A percentile compares a stretch with the other conserved stretches of the same genome.
Conservation (phyloP, 2,113 vertebrate genomes). For the Zosterops hypoxanthus region DNA sequence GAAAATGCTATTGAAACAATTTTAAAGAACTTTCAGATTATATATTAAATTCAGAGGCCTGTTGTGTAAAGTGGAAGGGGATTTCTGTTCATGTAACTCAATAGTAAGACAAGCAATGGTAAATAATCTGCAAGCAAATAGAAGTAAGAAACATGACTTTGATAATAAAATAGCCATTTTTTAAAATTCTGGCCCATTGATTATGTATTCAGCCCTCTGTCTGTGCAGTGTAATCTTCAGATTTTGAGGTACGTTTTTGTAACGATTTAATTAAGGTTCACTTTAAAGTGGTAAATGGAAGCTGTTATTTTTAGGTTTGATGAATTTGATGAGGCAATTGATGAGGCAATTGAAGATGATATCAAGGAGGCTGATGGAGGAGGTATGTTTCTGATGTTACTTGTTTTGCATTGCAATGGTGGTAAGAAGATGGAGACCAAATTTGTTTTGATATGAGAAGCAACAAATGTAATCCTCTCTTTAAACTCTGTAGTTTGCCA, state of each 20-base stretch:
- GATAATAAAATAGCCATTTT: not conserved
- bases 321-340: conserved; percentile 98
- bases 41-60: not conserved
- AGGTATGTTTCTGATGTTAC: conserved; percentile 72
- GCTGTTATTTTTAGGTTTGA: conserved; percentile 86
- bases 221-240: not conserved
- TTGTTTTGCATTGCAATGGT: not conserved
- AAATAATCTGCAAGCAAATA: not conserved
- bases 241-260: not conserved
- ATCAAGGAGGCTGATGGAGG: conserved; percentile 87
- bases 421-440: not conserved
- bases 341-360: conserved; percentile 97
- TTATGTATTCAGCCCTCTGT: not conserved
- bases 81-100: not conserved
- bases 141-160: not conserved
- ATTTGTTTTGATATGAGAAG: not conserved
- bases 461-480: not conserved
- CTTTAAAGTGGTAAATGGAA: conserved; percentile 11
- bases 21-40: not conserved
- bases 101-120: not conserved
- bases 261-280: not conserved
- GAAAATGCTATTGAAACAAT: not conserved
- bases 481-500: not conserved
- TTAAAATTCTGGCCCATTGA: rapidly evolving
- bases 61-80: not conserved